Base-by-base conservation (phyloP, 2,888 invertebrate genomes). In the Cosmia pyralina region DNA sequence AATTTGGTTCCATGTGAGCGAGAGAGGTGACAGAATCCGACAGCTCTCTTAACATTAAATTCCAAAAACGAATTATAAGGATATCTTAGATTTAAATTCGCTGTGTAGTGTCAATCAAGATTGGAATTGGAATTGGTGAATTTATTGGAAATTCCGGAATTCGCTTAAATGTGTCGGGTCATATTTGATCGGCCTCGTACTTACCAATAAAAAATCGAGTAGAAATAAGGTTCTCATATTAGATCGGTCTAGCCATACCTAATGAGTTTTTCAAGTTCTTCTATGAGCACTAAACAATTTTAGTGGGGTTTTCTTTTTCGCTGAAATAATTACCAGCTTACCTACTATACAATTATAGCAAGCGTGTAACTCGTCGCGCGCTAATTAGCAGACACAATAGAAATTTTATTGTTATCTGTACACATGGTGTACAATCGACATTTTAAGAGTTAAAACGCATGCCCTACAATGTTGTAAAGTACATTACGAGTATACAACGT, bases 211-310 rank as follows among this genome's bases (percentile, higher is more conserved):
- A 46, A 15, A 46, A 28, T 34, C 11, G 3, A 44, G 8, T 15
- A 22, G 5, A 38, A 67, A 28, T 22, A n/a, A 34, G 69, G 17
- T 46, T 19, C 22, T 69, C 22, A 69, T 57, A 69, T 48, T 55
- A 19, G 69, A 70, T 46, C 28, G n/a, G 41, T 13, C n/a, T 34
- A 3, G 3, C 15, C n/a, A 6, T 38, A 38, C 5, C 7, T 48
- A 19, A 41, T 48, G 38, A 57, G 15, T 19, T 53, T n/a, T 46
- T 19, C 10, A 53, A 44, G 34, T 19, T 70, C 3, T 57, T 70
- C 57, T 38, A n/a, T 11, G n/a, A 17, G 44, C 15, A 4, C n/a
- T 68, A 4, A 46, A 15, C 7, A 13, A 53, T 17, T 66, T 22
- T 4, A 44, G 55, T 64, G 13, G 28, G 19, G 19, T 46, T 19